Percentiles rank a stretch among this genome's conserved stretches.
Evolutionary conservation across 2,797 vertebrate species (phyloP).

Genomic region (Poeciliopsis infans): DNA sequence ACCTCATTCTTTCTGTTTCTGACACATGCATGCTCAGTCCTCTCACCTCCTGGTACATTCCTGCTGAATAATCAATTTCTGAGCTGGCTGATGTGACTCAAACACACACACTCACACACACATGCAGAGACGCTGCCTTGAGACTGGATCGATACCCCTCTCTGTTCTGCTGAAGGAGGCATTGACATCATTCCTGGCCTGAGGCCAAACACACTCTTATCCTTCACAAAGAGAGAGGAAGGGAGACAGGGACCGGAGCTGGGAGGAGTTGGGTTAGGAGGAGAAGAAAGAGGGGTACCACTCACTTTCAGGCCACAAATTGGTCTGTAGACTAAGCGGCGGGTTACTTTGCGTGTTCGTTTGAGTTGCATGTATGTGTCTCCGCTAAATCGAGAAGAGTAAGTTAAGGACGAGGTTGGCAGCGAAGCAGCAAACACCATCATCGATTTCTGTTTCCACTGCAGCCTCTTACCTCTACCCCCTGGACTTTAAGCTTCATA

Average conservation of each 20-base stretch:
- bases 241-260: constrained; percentile 43
- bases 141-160: constrained; percentile 83
- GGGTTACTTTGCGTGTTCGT: constrained; percentile 39
- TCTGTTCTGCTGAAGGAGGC: constrained; percentile 85
- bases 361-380: constrained; percentile 41
- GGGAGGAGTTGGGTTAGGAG: constrained; percentile 16
- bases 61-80: constrained; percentile 85
- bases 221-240: constrained; percentile 73
- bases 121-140: constrained; percentile 79
- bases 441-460: constrained; percentile 56
- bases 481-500: constrained; percentile 98
- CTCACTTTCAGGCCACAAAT: constrained; percentile 49
- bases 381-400: constrained; percentile 52
- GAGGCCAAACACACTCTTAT: constrained; percentile 83
- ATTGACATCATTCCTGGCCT: constrained; percentile 85
- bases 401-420: constrained; percentile 57
- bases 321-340: constrained; percentile 39
- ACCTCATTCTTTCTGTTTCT: constrained; percentile 65
- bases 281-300: constrained; percentile 44
- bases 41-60: constrained; percentile 78
- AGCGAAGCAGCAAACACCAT: constrained; percentile 45
- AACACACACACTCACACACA: constrained; percentile 55
- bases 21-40: constrained; percentile 73
- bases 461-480: constrained; percentile 87
- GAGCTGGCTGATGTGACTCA: constrained; percentile 78